phyloP scores from a whole-genome alignment of 2,797 vertebrate genomes.

The Limosa lapponica region DNA sequence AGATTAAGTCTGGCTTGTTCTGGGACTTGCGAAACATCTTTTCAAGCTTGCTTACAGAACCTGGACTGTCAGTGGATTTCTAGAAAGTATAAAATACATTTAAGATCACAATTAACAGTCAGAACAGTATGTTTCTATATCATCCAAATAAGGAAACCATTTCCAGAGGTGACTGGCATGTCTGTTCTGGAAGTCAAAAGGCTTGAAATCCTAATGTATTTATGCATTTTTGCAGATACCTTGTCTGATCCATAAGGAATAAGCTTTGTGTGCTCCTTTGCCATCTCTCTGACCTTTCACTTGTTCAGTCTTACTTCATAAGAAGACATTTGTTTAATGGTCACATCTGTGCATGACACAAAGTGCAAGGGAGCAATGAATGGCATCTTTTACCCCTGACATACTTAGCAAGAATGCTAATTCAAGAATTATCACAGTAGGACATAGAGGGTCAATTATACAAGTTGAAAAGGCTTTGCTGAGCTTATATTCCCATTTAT shows the following conservation, averaged over 20 bases:
- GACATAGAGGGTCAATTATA: neutral
- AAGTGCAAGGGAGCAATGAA: neutral
- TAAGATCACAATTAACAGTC: neutral
- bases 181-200: neutral
- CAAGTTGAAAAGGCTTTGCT: neutral
- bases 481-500: neutral
- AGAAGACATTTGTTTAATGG: constrained; percentile 8
- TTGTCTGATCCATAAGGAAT: neutral
- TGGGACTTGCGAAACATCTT: neutral
- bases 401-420: neutral
- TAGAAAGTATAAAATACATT: neutral
- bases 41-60: neutral
- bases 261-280: neutral
- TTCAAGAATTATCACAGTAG: neutral
- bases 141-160: neutral
- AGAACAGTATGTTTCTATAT: neutral
- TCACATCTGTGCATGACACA: neutral
- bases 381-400: neutral
- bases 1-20: neutral
- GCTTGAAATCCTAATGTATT: neutral
- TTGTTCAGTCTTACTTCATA: neutral
- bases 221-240: neutral
- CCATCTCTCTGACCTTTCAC: neutral
- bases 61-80: neutral
- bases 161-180: neutral